These are phyloP conservation scores for Azorinus chamasolen DNA, from an alignment of 2,888 invertebrate genomes.

Conservation along the genomic window DNA sequence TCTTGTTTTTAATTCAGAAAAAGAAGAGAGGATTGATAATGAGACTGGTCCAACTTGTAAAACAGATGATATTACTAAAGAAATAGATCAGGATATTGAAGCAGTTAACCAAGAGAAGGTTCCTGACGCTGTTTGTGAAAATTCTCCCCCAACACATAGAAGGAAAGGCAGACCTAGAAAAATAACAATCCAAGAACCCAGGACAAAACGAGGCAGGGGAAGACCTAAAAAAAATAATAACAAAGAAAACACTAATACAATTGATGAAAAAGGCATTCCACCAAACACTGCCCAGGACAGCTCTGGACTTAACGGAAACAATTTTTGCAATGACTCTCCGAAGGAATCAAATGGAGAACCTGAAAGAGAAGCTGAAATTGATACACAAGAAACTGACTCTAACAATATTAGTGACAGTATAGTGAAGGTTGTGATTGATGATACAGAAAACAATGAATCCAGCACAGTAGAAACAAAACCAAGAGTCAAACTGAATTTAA, in stretches of 20 bases:
- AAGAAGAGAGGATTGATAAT: not conserved
- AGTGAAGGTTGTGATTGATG: not conserved
- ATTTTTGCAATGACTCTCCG: not conserved
- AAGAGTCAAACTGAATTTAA: conserved; percentile 10
- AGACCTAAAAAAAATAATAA: conserved; percentile 25
- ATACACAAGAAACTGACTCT: too few species aligned
- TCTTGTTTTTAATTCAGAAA: too few species aligned
- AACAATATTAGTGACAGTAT: too few species aligned
- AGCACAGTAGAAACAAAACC: not conserved
- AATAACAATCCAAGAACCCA: conserved; percentile 15
- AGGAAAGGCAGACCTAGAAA: conserved; percentile 44
- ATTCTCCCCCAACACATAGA: conserved; percentile 22
- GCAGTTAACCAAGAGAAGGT: not conserved
- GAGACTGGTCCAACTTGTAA: not conserved
- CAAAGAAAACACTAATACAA: not conserved
- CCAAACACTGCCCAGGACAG: not conserved
- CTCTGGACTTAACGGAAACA: not conserved
- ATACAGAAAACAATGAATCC: not conserved
- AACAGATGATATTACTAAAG: not conserved
- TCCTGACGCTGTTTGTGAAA: not conserved
- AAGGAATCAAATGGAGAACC: not conserved
- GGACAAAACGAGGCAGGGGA: conserved; percentile 19
- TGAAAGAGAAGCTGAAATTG: too few species aligned
- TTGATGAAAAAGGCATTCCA: not conserved
- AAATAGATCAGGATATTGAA: not conserved